Base-by-base conservation (phyloP, 1,140 invertebrate genomes). In the Chlorops oryzae region DNA sequence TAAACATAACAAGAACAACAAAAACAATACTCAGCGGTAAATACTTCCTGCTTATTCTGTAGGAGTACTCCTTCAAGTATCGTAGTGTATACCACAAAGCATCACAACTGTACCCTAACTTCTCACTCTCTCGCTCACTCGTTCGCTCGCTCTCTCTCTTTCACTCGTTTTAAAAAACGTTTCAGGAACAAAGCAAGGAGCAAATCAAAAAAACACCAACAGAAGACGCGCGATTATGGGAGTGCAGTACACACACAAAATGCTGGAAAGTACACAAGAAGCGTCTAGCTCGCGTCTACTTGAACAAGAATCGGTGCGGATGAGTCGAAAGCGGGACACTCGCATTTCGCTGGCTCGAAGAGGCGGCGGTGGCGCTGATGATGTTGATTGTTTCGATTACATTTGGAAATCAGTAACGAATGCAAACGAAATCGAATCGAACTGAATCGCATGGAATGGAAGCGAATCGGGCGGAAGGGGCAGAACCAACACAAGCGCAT, bases 1-100 rank as follows among this genome's bases (percentile, higher is more conserved):
- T 62, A 65, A 65, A 60, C 65, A 59, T 60, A 64, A 64, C 62
- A 65, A 62, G 58, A 62, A 64, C 65, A 65, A 54, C 63, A 65
- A 34, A 65, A 65, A 65, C 62, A 65, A 65, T 59, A 61, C 56
- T 47, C 35, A 13, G 32, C 51, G 55, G 48, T 52, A 38, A 28
- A 45, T 45, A 45, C 22, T 5, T 22, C 24, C 9, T 32, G 28
- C 28, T 32, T n/a, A n/a, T n/a, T n/a, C n/a, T n/a, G 57, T 27
- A 57, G 59, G 55, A 52, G 53, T 55, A 49, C 51, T 38, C 38
- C 58, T 39, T 47, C 50, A 52, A 44, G 43, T 4, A 4, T 7
- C 12, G 17, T 41, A 12, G n/a, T 12, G 12, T 22, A 44, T 23
- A n/a, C 25, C 27, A n/a, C 7, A 32, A 32, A 7, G 27, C 27